These are phyloP conservation scores for Zeus faber DNA, from an alignment of 2,113 vertebrate species.

Conservation along the genomic window DNA sequence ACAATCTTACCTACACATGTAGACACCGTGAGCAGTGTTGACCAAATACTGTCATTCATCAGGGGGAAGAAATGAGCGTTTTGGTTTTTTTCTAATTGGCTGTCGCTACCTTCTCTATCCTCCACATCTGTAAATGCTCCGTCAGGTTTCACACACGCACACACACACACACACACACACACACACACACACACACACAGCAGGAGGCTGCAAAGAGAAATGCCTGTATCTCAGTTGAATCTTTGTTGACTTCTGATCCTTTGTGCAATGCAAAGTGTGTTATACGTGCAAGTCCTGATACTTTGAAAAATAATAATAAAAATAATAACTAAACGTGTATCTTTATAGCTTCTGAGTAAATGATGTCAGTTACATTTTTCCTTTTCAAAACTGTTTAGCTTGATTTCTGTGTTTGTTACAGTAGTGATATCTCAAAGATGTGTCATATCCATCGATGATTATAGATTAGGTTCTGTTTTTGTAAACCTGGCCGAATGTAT, in stretches of 20 bases:
- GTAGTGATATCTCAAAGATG: constrained; percentile 48
- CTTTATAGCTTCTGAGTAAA: constrained; percentile 58
- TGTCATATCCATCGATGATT: constrained; percentile 45
- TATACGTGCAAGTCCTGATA: constrained; percentile 53
- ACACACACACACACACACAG: too few relatives aligned
- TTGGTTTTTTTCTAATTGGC: constrained; percentile 22
- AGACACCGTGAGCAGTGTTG: not conserved
- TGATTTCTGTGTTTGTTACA: constrained; percentile 61
- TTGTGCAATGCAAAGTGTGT: constrained; percentile 68
- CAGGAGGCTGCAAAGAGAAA: constrained; percentile 45
- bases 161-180: too few relatives aligned
- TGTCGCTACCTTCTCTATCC: too few relatives aligned
- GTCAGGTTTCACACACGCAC: constrained; percentile 23
- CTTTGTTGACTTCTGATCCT: constrained; percentile 60
- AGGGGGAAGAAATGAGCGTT: constrained; percentile 22
- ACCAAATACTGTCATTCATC: constrained; percentile 2
- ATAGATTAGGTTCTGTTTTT: constrained; percentile 46
- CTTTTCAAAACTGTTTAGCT: constrained; percentile 41
- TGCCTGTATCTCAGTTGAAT: constrained; percentile 38
- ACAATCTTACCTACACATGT: too few relatives aligned
- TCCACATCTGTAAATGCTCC: constrained; percentile 56
- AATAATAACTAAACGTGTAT: constrained; percentile 52
- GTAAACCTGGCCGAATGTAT: constrained; percentile 41
- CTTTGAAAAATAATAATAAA: too few relatives aligned
- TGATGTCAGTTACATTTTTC: constrained; percentile 41